A percentile compares a stretch with the other conserved stretches of the same genome.
phyloP scores from a whole-genome alignment of 1,140 invertebrate species.

The Calephelis virginiensis region DNA sequence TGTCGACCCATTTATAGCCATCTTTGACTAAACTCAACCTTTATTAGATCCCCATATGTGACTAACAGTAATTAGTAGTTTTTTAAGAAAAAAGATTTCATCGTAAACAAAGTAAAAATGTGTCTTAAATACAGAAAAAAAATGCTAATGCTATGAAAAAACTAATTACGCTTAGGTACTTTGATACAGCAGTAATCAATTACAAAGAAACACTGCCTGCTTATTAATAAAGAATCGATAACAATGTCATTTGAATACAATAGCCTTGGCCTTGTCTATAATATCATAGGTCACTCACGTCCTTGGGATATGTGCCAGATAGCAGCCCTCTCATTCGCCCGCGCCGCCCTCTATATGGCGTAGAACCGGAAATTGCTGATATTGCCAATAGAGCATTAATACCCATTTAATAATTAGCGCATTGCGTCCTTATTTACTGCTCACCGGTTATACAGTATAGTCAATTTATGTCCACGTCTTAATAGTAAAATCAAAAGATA shows the following conservation, averaged over 20 bases:
- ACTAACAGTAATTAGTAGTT: no score
- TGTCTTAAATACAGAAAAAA: no score
- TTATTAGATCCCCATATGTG: no score
- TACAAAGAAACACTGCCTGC: no score
- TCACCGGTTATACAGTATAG: background rate
- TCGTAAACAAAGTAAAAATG: no score
- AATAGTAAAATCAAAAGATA: no score
- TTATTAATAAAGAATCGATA: background rate
- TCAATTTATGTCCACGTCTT: background rate
- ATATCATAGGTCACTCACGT: constrained; percentile 63
- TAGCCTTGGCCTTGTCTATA: constrained; percentile 51
- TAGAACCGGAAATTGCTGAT: constrained; percentile 50
- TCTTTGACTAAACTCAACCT: no score
- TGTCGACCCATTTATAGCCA: no score
- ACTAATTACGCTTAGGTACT: no score
- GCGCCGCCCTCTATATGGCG: constrained; percentile 25
- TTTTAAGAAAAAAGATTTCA: no score
- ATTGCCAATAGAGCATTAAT: constrained; percentile 51
- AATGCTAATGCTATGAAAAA: no score
- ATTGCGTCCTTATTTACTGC: background rate
- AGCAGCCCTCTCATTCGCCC: constrained; percentile 8
- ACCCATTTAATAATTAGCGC: constrained; percentile 34
- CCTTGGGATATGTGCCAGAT: constrained; percentile 65
- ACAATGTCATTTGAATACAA: background rate
- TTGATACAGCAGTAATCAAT: no score